Evolutionary conservation across 2,888 invertebrate species (phyloP).

Genomic region (Erebia aethiops): DNA sequence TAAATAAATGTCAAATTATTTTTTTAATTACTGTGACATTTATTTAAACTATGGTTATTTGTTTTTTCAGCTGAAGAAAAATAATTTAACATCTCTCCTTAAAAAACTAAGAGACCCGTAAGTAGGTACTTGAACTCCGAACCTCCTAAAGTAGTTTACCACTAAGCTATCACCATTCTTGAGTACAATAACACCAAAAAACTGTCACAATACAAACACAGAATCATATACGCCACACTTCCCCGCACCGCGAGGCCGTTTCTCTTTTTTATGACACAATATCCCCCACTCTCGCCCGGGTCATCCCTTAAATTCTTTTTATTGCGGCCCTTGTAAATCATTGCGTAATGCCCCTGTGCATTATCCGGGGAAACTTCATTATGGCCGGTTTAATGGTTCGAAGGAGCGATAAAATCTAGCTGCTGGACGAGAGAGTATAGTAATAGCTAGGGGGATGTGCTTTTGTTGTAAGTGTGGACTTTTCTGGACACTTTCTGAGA

Average conservation of each 20-base stretch:
- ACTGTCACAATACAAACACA: conserved; percentile 9
- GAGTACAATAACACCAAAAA: not conserved
- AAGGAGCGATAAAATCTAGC: conserved; percentile 81
- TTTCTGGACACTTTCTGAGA: conserved; percentile 4
- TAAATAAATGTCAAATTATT: too few relatives aligned
- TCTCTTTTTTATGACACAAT: conserved; percentile 74
- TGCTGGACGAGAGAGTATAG: conserved; percentile 58
- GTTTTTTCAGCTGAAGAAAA: too few relatives aligned
- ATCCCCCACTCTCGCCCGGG: conserved; percentile 67
- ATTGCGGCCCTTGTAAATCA: conserved; percentile 82
- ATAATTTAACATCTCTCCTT: too few relatives aligned
- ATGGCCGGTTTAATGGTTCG: conserved; percentile 82
- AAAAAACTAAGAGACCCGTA: too few relatives aligned
- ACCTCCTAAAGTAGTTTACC: too few relatives aligned
- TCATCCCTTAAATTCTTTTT: conserved; percentile 83
- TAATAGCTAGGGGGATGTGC: conserved; percentile 52
- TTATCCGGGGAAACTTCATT: conserved; percentile 82
- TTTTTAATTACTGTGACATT: too few relatives aligned
- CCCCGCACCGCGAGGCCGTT: conserved; percentile 62
- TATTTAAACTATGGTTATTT: too few relatives aligned
- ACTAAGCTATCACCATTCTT: too few relatives aligned
- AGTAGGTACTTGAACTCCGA: too few relatives aligned
- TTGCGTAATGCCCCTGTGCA: conserved; percentile 81
- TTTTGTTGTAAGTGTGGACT: conserved; percentile 35
- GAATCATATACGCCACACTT: conserved; percentile 48